Evolutionary conservation across 2,113 vertebrate species (phyloP).

Genomic region (Notarius lentiginosus): DNA sequence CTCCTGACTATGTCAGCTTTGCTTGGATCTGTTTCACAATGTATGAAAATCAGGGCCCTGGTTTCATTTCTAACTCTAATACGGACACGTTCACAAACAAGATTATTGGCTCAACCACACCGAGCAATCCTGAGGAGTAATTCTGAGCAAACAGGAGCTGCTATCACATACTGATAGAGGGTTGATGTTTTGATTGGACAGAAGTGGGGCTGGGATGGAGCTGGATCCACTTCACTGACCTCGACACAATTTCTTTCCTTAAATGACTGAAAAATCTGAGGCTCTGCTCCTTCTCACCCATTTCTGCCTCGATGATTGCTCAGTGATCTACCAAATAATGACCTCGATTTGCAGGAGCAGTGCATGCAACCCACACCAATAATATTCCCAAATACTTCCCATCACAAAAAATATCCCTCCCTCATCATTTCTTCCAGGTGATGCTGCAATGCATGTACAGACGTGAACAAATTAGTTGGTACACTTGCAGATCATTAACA

Average conservation of each 20-base stretch:
- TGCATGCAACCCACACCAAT: conserved; percentile 15
- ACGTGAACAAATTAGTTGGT: too few species aligned
- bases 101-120: neutral
- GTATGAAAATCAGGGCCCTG: neutral
- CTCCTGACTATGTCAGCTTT: neutral
- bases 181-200: conserved; percentile 34
- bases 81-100: neutral
- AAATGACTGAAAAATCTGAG: neutral
- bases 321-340: conserved; percentile 20
- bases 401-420: neutral
- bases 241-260: neutral
- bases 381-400: conserved; percentile 24
- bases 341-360: conserved; percentile 21
- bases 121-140: conserved; percentile 24
- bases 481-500: too few species aligned
- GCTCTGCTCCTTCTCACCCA: neutral
- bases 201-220: conserved; percentile 27
- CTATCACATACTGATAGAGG: neutral
- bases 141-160: conserved; percentile 22
- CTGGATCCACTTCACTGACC: conserved; percentile 16
- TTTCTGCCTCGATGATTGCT: conserved; percentile 1
- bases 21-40: neutral
- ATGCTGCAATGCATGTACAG: neutral
- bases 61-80: neutral
- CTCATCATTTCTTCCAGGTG: neutral